Evolutionary conservation across 2,888 invertebrate species (phyloP), one percentile per base, ranked within the genome.

Genomic region (Chrysolina oricalcia): DNA sequence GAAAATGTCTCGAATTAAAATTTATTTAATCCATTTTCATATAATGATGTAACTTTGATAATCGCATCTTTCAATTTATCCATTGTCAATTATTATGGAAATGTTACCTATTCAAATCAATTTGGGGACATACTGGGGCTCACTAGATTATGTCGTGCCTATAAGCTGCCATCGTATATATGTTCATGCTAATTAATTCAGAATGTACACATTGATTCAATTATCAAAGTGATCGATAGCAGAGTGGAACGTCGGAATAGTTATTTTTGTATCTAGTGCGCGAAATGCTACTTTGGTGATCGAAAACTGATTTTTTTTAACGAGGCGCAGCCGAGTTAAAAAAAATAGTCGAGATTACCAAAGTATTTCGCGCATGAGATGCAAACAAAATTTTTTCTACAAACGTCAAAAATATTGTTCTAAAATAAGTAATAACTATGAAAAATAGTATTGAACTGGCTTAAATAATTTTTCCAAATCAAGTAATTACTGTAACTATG

Each of bases 61-160:
- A 43, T 13, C 15, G 11, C 11, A 35, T 63, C 35, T 63, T 63
- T 35, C 35, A 19, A 21, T 64, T 64, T n/a, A 21, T 41, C 19
- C 40, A 64, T 64, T 13, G 19, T 63, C 27, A 35, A 27, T 63
- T 63, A 63, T 63, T 17, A 35, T 63, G 63, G 63, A 63, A 41
- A 64, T 64, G 35, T n/a, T 8, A n/a, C n/a, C 41, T 10, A 41
- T 41, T 64, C 17, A 23, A 65, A 65, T 65, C 41, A 65, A 65
- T 65, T 43, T 40, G 23, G 43, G 46, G 23, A 43, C 43, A 43
- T 43, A 8, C 41, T 35, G 46, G 13, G 21, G 21, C 11, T 65
- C 46, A 66, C 43, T 48, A 48, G 48, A 27, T 48, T 48, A 48
- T 46, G 23, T 13, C 11, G 8, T 48, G 23, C 66, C 46, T 23